Base-by-base conservation (phyloP, 37 sponge, comb jelly and placozoan genomes). In the Amphimedon queenslandica region DNA sequence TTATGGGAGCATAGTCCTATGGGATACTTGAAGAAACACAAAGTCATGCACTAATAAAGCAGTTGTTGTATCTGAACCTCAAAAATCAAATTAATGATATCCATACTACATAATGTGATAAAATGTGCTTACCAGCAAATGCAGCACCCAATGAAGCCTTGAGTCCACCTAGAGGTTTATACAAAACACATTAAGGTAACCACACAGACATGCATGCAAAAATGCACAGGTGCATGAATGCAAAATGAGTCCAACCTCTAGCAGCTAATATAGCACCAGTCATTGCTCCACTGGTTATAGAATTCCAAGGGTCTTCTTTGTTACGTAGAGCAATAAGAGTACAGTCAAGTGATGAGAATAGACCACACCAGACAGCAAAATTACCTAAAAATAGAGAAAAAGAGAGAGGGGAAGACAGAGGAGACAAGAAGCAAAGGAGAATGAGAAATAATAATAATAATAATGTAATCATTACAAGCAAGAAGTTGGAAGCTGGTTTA, bases 241-340 rank as follows among this genome's bases (percentile, higher is more conserved):
- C n/a, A 47, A 47, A 8, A 47, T 47, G 8, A 47, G 13, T 47
- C 85, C 66, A 35, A 88, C 88, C 64, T 77, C 95, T 73, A 2
- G 90, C 82, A 0, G 95, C 84, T 38, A 98, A 74, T 20, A 92
- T 68, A 34, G 80, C 99, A 20, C 95, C 92, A 0, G 95, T 94
- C 28, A 89, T 70, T 41, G 93, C 94, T 23, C 99, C 99, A 69
- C 92, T 89, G 13, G 63, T 71, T 27, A 98, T 94, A 23, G 95
- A 83, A 41, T 94, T 98, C 95, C 95, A 94, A 0, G 92, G 95
- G 51, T 98, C 99, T 57, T 98, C 99, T 67, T 94, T 98, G 42
- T 80, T 73, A 33, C 95, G 51, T 4, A 98, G 33, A 40, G 80
- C 74, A 33, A 94, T 92, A 42, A 98, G 80, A 24, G 80, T 64